These are phyloP conservation scores for Ametastegia equiseti DNA, from an alignment of 2,888 invertebrate genomes.

Conservation along the genomic window DNA sequence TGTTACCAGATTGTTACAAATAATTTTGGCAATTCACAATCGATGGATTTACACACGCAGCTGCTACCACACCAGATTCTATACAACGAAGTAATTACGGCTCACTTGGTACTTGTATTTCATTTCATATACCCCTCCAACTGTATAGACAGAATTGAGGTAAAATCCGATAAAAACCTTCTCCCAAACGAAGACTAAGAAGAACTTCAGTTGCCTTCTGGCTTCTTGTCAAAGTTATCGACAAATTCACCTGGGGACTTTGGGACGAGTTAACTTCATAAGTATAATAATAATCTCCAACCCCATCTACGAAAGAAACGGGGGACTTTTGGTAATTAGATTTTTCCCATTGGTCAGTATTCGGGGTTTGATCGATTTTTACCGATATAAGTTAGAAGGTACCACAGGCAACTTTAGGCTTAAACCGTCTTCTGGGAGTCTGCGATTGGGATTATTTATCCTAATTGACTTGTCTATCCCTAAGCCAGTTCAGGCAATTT, in stretches of 20 bases:
- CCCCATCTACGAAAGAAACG: not conserved
- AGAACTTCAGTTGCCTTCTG: too few species aligned
- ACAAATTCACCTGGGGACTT: not conserved
- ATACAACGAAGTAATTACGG: too few species aligned
- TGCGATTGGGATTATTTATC: not conserved
- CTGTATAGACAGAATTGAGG: too few species aligned
- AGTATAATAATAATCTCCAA: not conserved
- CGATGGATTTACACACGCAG: too few species aligned
- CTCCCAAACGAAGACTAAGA: too few species aligned
- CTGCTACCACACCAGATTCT: too few species aligned
- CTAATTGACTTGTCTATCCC: not conserved
- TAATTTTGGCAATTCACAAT: too few species aligned
- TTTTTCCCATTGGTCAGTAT: not conserved
- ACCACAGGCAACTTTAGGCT: too few species aligned
- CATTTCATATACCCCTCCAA: too few species aligned
- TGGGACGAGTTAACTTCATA: not conserved
- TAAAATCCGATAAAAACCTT: slow-evolving; percentile 15
- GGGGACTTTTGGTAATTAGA: not conserved
- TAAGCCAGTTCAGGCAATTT: not conserved
- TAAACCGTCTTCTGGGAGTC: too few species aligned
- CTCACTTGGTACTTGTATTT: not conserved
- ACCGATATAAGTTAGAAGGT: too few species aligned
- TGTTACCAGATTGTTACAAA: not conserved
- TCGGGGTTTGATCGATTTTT: not conserved
- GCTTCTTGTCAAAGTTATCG: slow-evolving; percentile 22